These are phyloP conservation scores for Acanthopagrus latus DNA, from an alignment of 2,797 vertebrate genomes.

Conservation along the genomic window DNA sequence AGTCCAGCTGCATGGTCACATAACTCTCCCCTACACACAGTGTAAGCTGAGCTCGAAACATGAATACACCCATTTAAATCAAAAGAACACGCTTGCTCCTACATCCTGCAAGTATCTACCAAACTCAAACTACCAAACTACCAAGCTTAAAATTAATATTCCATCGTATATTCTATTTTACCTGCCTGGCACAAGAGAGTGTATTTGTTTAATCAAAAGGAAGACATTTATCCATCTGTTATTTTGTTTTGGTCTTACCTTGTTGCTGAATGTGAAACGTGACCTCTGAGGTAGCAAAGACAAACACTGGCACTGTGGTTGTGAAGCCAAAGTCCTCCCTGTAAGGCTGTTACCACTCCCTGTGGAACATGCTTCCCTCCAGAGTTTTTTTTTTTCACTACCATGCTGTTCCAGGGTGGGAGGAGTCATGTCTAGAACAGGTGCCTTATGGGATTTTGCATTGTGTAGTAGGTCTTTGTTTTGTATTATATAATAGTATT, in stretches of 20 bases:
- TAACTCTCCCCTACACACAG: constrained; percentile 13
- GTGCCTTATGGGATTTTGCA: constrained; percentile 27
- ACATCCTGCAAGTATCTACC: background rate
- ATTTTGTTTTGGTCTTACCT: constrained; percentile 43
- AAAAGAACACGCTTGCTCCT: background rate
- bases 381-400: constrained; percentile 8
- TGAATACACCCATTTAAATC: background rate
- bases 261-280: constrained; percentile 38
- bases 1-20: constrained; percentile 56
- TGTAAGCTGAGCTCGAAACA: constrained; percentile 11
- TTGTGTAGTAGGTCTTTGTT: constrained; percentile 23
- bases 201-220: background rate
- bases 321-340: constrained; percentile 62
- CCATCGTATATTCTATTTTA: background rate
- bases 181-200: background rate
- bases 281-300: constrained; percentile 42
- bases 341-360: constrained; percentile 55
- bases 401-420: constrained; percentile 39
- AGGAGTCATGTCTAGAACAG: constrained; percentile 42
- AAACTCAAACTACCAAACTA: too few species aligned
- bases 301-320: constrained; percentile 36
- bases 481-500: background rate
- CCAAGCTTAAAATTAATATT: background rate
- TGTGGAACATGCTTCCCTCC: constrained; percentile 17
- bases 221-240: background rate